Evolutionary conservation across 2,888 invertebrate species (phyloP).

Genomic region (Odontocolon sp.): DNA sequence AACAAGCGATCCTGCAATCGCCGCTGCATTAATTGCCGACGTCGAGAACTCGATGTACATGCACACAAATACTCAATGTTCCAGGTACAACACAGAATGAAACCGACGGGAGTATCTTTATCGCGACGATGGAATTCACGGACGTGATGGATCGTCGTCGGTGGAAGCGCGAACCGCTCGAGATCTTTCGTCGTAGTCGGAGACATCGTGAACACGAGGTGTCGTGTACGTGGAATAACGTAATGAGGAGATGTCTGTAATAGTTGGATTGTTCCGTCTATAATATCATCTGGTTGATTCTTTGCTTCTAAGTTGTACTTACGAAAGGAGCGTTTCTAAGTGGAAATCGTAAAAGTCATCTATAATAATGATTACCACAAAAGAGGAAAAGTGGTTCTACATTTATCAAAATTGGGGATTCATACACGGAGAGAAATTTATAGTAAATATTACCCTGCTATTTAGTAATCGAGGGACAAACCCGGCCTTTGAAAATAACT

Average conservation of each 20-base stretch:
- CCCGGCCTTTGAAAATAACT: too few species aligned
- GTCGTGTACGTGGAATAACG: slow-evolving; percentile 55
- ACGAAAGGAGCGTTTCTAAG: background rate
- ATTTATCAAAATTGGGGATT: too few species aligned
- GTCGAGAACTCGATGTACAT: slow-evolving; percentile 8
- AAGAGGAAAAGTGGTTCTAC: too few species aligned
- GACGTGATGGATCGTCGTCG: slow-evolving; percentile 69
- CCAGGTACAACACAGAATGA: slow-evolving; percentile 22
- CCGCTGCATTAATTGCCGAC: slow-evolving; percentile 56
- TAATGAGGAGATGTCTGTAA: slow-evolving; percentile 58
- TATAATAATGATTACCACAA: too few species aligned
- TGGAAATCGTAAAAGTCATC: too few species aligned
- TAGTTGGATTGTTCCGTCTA: slow-evolving; percentile 23
- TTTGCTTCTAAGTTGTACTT: slow-evolving; percentile 35
- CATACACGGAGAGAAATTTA: too few species aligned
- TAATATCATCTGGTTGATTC: slow-evolving; percentile 12
- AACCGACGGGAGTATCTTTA: slow-evolving; percentile 54
- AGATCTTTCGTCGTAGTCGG: slow-evolving; percentile 48
- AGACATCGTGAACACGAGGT: slow-evolving; percentile 41
- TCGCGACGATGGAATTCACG: slow-evolving; percentile 69
- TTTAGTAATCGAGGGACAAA: too few species aligned
- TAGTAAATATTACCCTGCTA: too few species aligned
- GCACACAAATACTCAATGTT: slow-evolving; percentile 1
- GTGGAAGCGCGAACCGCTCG: slow-evolving; percentile 57
- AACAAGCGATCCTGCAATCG: slow-evolving; percentile 41